These are phyloP conservation scores for Catharus minimus DNA, from an alignment of 2,113 vertebrate species.

Conservation along the genomic window DNA sequence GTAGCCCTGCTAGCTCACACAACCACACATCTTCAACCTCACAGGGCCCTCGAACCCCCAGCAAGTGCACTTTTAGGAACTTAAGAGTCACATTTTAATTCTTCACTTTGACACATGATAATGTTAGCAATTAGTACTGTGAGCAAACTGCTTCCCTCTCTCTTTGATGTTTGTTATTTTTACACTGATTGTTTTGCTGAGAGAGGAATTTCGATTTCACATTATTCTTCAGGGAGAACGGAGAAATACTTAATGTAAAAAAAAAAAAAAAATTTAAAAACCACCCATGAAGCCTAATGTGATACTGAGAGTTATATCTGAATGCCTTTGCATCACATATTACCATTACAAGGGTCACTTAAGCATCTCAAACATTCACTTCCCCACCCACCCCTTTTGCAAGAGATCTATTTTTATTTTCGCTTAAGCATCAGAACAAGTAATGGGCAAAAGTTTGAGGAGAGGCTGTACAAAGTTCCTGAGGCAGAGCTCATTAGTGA, in stretches of 20 bases:
- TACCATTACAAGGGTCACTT: neutral
- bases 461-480: neutral
- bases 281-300: neutral
- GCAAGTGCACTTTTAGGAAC: neutral
- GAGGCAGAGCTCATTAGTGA: slow-evolving; percentile 57
- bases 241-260: neutral
- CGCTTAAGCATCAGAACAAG: slow-evolving; percentile 39
- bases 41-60: neutral
- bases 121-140: neutral
- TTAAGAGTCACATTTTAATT: neutral
- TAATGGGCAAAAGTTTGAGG: slow-evolving; percentile 4
- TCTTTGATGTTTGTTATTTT: slow-evolving; percentile 43
- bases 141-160: neutral
- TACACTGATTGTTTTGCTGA: slow-evolving; percentile 45
- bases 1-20: neutral
- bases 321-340: neutral
- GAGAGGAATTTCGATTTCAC: neutral
- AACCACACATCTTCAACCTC: neutral
- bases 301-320: neutral
- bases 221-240: neutral
- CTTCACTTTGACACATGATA: neutral
- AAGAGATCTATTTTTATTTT: slow-evolving; percentile 46
- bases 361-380: neutral
- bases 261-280: neutral
- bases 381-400: neutral